phyloP scores from a whole-genome alignment of 2,113 vertebrate genomes.

The Ictidomys tridecemlineatus region DNA sequence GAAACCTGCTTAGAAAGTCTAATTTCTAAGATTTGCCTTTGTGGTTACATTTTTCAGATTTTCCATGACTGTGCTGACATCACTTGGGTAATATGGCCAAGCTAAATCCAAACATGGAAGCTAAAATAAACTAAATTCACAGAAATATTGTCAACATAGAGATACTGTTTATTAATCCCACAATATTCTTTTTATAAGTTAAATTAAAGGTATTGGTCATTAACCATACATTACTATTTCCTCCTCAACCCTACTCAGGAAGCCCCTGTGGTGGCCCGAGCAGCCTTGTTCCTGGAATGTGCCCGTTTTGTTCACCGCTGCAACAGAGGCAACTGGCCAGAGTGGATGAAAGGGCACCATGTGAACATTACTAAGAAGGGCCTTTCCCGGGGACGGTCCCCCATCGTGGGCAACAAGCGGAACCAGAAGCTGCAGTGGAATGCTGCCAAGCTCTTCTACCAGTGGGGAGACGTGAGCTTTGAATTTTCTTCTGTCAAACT shows the following conservation, averaged over 20 bases:
- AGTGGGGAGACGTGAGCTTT: slow-evolving; percentile 97
- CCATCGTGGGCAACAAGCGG: slow-evolving; percentile 96
- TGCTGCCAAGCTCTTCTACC: slow-evolving; percentile 98
- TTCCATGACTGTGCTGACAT: not conserved
- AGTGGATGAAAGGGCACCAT: slow-evolving; percentile 99
- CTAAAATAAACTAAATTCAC: not conserved
- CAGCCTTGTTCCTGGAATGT: slow-evolving; percentile 97
- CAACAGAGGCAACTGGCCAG: slow-evolving; percentile 98
- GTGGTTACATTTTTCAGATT: slow-evolving; percentile 32
- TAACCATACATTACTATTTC: not conserved
- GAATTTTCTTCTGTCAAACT: slow-evolving; percentile 33
- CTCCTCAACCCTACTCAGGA: slow-evolving; percentile 88
- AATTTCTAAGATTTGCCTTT: not conserved
- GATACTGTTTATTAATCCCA: not conserved
- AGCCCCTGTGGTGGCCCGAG: slow-evolving; percentile 96
- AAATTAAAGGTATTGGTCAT: not conserved
- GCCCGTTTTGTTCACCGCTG: slow-evolving; percentile 98
- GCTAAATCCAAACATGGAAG: not conserved
- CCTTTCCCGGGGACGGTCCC: slow-evolving; percentile 96
- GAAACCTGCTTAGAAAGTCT: not conserved
- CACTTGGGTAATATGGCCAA: not conserved
- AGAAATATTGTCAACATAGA: not conserved
- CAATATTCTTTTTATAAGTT: not conserved
- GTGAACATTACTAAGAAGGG: slow-evolving; percentile 98
- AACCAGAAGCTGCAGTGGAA: slow-evolving; percentile 99